Conservation (phyloP, 2,113 vertebrate genomes). For the Calidris pygmaea region DNA sequence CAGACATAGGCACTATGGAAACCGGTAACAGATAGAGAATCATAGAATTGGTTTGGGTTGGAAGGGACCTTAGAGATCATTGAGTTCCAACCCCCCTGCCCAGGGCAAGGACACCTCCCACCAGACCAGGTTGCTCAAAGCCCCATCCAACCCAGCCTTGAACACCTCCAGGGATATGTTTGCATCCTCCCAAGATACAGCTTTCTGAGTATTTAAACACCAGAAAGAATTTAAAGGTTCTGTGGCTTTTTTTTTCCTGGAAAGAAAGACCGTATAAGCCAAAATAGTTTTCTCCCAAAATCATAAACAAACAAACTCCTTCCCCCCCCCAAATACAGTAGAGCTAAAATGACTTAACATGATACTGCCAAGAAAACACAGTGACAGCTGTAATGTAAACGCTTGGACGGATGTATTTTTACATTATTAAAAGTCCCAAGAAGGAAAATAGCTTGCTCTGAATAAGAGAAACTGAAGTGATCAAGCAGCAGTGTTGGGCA, state of each 20-base stretch:
- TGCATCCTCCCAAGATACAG: not conserved
- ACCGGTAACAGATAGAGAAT: not conserved
- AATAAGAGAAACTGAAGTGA: not conserved
- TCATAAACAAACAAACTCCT: slow-evolving; percentile 12
- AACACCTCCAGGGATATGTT: not conserved
- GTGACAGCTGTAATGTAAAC: not conserved
- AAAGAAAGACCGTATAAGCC: not conserved
- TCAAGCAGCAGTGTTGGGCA: not conserved
- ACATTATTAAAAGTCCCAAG: not conserved
- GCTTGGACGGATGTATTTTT: not conserved
- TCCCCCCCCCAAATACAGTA: not conserved
- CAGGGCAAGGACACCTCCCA: too few relatives aligned
- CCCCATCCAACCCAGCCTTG: too few relatives aligned
- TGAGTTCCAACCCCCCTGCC: too few relatives aligned
- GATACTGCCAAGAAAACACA: not conserved
- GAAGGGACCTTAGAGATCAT: too few relatives aligned
- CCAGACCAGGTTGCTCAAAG: too few relatives aligned
- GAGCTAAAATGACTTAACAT: not conserved
- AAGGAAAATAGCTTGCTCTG: not conserved
- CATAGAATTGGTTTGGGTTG: too few relatives aligned
- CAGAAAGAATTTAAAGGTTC: not conserved
- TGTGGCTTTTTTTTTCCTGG: not conserved
- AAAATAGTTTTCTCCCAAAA: slow-evolving; percentile 30
- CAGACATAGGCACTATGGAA: not conserved
- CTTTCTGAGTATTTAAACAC: not conserved